Evolutionary conservation across 30 jellyfish, hydroid and myxozoan genomes (phyloP).

Genomic region (Cassiopea andromeda): DNA sequence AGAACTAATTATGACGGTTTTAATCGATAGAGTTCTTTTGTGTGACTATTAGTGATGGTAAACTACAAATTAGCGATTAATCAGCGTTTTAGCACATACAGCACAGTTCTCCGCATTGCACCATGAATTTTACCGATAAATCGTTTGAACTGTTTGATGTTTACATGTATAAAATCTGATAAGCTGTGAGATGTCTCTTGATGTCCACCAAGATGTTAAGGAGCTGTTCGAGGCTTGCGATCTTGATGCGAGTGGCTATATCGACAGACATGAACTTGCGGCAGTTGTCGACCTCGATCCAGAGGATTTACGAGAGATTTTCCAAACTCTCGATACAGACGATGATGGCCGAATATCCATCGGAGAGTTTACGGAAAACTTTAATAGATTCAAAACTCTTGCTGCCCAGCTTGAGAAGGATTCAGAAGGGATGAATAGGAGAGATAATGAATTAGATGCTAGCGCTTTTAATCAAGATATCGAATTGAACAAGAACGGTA

Average conservation of each 20-base stretch:
- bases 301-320: slow-evolving; percentile 79
- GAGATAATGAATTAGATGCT: background rate
- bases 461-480: background rate
- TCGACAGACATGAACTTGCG: slow-evolving; percentile 94
- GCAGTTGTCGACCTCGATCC: slow-evolving; percentile 95
- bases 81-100: background rate
- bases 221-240: slow-evolving; percentile 91
- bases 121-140: background rate
- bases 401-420: slow-evolving; percentile 59
- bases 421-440: slow-evolving; percentile 3
- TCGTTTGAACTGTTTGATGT: background rate
- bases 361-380: slow-evolving; percentile 87
- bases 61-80: slow-evolving; percentile 2
- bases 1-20: background rate
- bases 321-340: slow-evolving; percentile 80
- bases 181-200: slow-evolving; percentile 54
- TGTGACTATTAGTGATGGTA: background rate
- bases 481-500: background rate
- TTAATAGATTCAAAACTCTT: slow-evolving; percentile 48
- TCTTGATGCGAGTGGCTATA: slow-evolving; percentile 94
- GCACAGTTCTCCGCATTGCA: background rate
- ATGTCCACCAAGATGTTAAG: slow-evolving; percentile 52
- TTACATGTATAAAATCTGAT: slow-evolving; percentile 17
- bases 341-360: slow-evolving; percentile 93
- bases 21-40: background rate